Evolutionary conservation across 64 coral and sea anemone species (phyloP).

Genomic region (Acropora tenuis): DNA sequence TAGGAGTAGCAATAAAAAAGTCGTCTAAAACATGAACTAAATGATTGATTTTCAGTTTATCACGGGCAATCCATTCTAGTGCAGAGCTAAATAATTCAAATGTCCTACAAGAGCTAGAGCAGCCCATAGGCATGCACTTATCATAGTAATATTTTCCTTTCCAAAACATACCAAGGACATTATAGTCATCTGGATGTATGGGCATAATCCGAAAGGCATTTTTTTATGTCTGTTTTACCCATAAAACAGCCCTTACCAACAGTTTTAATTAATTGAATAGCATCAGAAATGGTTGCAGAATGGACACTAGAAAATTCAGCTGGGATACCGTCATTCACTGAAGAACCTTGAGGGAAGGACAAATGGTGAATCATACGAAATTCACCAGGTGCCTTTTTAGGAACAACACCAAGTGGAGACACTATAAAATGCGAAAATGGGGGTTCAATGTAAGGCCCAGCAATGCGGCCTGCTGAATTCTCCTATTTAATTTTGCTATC

Average conservation of each 20-base stretch:
- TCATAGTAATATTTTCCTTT: constrained; percentile 36
- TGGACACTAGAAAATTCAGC: not conserved
- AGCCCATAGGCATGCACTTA: constrained; percentile 17
- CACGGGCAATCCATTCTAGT: constrained; percentile 54
- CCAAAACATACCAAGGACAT: not conserved
- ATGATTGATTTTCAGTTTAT: constrained; percentile 9
- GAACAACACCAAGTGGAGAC: constrained; percentile 20
- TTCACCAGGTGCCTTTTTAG: constrained; percentile 23
- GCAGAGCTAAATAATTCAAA: constrained; percentile 41
- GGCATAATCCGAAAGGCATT: not conserved
- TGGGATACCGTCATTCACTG: constrained; percentile 45
- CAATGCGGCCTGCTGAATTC: not conserved
- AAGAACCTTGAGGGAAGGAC: constrained; percentile 19
- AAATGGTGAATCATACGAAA: constrained; percentile 43
- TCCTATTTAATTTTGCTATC: constrained; percentile 5
- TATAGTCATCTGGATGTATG: not conserved
- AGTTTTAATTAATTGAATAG: not conserved
- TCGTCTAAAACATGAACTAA: constrained; percentile 37
- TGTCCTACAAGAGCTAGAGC: constrained; percentile 22
- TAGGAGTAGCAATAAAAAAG: not conserved
- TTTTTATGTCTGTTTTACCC: constrained; percentile 20
- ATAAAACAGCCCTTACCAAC: not conserved
- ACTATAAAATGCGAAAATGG: constrained; percentile 2
- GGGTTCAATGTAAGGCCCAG: not conserved
- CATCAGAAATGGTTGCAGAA: constrained; percentile 16